Evolutionary conservation across 2,888 invertebrate species (phyloP), one percentile per base, ranked within the genome.

Genomic region (Lasioglossum pauxillum): DNA sequence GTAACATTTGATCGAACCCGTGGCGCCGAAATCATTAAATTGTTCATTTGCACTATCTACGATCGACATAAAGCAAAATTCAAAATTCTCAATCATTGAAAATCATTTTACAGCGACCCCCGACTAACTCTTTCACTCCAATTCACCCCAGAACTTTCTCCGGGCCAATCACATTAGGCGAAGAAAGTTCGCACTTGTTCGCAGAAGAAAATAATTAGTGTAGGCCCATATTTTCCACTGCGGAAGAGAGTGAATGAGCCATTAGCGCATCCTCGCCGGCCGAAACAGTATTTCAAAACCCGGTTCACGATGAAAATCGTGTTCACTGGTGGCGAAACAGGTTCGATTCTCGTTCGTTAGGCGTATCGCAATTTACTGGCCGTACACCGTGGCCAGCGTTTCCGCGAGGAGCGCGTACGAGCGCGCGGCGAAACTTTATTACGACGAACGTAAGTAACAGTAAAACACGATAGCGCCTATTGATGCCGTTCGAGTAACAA

Each of bases 401-500:
- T 64, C 64, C 64, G 27, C 23, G 41, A 41, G 60, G 16, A 44
- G 31, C 64, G 64, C 67, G 64, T 64, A 64, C 64, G 14, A 64
- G 7, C 69, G 67, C 67, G 46, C 38, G 31, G 53, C 38, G 49
- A 64, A 80, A 78, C 78, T 69, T 83, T 69, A 80, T 78, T 84
- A 79, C 74, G 57, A 84, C 35, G 76, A 75, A 80, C 84, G 75
- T 86, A 86, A 72, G 75, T 78, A 86, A 85, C 79, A 88, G 80
- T 91, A 90, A 92, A 89, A 91, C 87, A 84, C 80, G 82, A 89
- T 89, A 90, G 89, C 88, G 90, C 53, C 91, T 90, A 90, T 92
- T 87, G 90, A 91, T 83, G 83, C 83, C 80, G 89, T 91, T 92
- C 89, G 89, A 88, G 88, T 84, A 89, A 91, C 89, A 90, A 84